A percentile compares a stretch with the other conserved stretches of the same genome.
These are phyloP conservation scores for Actenoides lindsayi DNA, from an alignment of 2,113 vertebrate genomes.

Conservation along the genomic window DNA sequence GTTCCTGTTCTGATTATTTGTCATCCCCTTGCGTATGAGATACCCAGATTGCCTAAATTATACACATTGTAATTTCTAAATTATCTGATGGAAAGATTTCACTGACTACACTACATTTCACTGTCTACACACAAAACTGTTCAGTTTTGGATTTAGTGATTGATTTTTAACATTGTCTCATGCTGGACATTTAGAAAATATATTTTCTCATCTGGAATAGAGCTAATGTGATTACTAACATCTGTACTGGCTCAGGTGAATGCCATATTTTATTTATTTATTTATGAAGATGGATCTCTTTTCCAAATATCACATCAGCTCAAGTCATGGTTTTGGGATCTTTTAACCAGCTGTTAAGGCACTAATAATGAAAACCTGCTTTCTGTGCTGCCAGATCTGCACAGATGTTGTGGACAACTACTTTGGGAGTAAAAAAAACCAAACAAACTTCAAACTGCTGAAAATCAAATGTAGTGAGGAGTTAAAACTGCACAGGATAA, in stretches of 20 bases:
- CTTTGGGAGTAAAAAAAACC: background rate
- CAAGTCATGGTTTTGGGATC: background rate
- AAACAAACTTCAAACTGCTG: background rate
- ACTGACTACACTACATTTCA: background rate
- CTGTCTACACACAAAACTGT: background rate
- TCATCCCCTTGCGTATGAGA: background rate
- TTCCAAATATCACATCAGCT: constrained; percentile 23
- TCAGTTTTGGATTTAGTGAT: background rate
- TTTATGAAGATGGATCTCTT: background rate
- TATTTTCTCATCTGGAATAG: constrained; percentile 20
- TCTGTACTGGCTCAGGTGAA: constrained; percentile 32
- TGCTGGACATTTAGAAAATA: background rate
- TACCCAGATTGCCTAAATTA: constrained; percentile 22
- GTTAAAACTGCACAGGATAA: background rate
- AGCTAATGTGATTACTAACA: constrained; percentile 47
- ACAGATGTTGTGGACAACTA: background rate
- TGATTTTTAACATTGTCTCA: background rate
- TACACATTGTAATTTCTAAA: constrained; percentile 27
- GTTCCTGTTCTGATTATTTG: constrained; percentile 10
- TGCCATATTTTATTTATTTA: background rate
- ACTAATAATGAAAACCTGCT: constrained; percentile 7
- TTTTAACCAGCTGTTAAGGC: constrained; percentile 36
- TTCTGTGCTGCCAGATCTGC: background rate
- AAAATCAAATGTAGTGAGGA: background rate
- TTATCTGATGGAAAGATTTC: constrained; percentile 15